Percentiles rank a stretch among this genome's conserved stretches.
Evolutionary conservation across 2,797 vertebrate genomes (phyloP).

Genomic region (Bradypodion ventrale): DNA sequence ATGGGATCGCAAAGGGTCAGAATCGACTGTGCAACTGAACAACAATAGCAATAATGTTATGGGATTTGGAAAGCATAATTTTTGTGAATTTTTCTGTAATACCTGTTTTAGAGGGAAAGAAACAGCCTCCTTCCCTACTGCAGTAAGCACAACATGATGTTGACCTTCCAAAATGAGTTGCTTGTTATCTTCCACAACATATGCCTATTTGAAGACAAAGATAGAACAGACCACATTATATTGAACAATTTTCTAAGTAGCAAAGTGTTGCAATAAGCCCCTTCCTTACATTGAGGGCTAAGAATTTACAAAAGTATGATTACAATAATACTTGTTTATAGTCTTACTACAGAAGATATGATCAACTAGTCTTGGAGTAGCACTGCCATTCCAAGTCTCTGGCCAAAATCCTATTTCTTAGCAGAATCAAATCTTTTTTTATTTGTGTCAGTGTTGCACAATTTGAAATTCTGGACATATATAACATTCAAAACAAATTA

Average conservation of each 20-base stretch:
- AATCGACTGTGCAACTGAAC: too few species aligned
- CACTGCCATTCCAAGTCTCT: neutral
- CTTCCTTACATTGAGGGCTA: neutral
- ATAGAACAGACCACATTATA: conserved; percentile 20
- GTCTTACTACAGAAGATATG: neutral
- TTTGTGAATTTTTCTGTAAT: conserved; percentile 35
- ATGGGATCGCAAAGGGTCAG: too few species aligned
- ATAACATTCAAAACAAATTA: too few species aligned
- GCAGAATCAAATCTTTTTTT: too few species aligned
- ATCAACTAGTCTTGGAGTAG: neutral
- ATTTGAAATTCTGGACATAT: too few species aligned
- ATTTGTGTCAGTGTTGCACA: too few species aligned
- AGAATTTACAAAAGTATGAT: neutral
- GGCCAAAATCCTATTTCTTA: too few species aligned
- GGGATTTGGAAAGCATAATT: too few species aligned
- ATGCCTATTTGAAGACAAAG: conserved; percentile 80
- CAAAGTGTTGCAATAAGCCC: neutral
- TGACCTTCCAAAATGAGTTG: conserved; percentile 96
- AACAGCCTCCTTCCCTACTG: conserved; percentile 88
- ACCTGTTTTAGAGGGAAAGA: conserved; percentile 92
- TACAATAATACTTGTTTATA: neutral
- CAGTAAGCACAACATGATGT: conserved; percentile 89
- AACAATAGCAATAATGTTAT: too few species aligned
- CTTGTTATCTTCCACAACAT: conserved; percentile 94
- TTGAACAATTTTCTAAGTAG: neutral